Conservation (phyloP, 1,140 invertebrate species). For the Oscheius sp. region DNA sequence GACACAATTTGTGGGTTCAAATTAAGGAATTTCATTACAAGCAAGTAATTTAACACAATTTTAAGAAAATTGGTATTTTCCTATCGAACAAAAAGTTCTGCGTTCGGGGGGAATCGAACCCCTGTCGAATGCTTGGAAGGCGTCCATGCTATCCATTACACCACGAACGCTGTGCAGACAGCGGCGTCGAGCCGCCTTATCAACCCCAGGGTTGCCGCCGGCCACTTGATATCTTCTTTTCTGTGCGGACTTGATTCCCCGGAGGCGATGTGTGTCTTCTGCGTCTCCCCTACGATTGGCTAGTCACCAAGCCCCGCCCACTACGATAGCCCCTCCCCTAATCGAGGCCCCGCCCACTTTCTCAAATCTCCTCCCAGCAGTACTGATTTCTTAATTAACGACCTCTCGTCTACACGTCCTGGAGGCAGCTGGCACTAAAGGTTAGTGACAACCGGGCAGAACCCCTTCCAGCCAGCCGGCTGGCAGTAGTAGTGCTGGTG, state of each 20-base stretch:
- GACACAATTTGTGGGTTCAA: too few species aligned
- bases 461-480: not conserved
- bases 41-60: too few species aligned
- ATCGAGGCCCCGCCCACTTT: not conserved
- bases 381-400: conserved; percentile 9
- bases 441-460: too few species aligned
- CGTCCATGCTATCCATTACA: not conserved
- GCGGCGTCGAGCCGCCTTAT: not conserved
- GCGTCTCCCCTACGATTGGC: conserved; percentile 4
- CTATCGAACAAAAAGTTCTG: too few species aligned
- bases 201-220: not conserved
- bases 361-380: not conserved
- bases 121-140: not conserved
- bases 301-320: not conserved
- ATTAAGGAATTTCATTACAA: too few species aligned
- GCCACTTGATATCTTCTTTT: not conserved
- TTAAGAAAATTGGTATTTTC: too few species aligned
- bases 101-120: too few species aligned
- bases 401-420: not conserved
- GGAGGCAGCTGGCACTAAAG: too few species aligned
- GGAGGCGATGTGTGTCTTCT: too few species aligned
- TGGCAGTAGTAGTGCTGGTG: not conserved
- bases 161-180: not conserved
- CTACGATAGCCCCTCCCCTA: not conserved
- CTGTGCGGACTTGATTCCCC: not conserved